A percentile compares a stretch with the other conserved stretches of the same genome.
phyloP scores from a whole-genome alignment of 1,140 invertebrate genomes.

The Zaprionus lachaisei region DNA sequence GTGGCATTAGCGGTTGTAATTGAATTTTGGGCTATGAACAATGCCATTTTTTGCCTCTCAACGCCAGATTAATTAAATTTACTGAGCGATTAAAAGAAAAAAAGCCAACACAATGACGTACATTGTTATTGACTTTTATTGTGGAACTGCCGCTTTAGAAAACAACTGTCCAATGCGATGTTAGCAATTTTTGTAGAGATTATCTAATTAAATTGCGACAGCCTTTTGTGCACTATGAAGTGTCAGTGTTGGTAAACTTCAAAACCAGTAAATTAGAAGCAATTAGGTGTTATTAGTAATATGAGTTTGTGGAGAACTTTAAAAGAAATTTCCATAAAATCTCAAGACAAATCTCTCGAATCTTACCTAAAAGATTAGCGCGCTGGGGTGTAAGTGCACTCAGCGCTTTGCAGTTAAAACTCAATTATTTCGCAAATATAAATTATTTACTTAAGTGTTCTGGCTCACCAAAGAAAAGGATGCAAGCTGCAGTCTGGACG shows the following conservation, averaged over 20 bases:
- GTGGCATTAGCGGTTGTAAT: constrained; percentile 81
- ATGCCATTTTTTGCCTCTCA: constrained; percentile 23
- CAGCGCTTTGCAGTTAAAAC: constrained; percentile 43
- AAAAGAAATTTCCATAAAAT: background rate
- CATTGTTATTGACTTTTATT: background rate
- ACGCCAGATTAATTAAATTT: constrained; percentile 70
- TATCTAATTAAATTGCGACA: constrained; percentile 45
- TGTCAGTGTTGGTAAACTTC: constrained; percentile 35
- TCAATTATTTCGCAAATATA: constrained; percentile 67
- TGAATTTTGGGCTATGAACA: constrained; percentile 69
- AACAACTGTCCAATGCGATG: constrained; percentile 19
- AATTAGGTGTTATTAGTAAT: background rate
- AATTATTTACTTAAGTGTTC: constrained; percentile 73
- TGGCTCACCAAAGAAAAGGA: constrained; percentile 58
- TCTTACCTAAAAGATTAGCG: constrained; percentile 1
- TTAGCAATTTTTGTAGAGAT: constrained; percentile 4
- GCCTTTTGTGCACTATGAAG: constrained; percentile 19
- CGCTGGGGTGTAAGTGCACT: no score
- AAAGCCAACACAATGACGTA: background rate
- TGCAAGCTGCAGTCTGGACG: constrained; percentile 7
- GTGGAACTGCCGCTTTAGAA: constrained; percentile 17
- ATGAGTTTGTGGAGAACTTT: background rate
- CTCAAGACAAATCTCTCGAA: no score
- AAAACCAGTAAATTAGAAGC: constrained; percentile 20
- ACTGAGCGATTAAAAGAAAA: constrained; percentile 45